These are phyloP conservation scores for Dicrurus megarhynchus DNA, from an alignment of 2,113 vertebrate genomes.

Conservation along the genomic window DNA sequence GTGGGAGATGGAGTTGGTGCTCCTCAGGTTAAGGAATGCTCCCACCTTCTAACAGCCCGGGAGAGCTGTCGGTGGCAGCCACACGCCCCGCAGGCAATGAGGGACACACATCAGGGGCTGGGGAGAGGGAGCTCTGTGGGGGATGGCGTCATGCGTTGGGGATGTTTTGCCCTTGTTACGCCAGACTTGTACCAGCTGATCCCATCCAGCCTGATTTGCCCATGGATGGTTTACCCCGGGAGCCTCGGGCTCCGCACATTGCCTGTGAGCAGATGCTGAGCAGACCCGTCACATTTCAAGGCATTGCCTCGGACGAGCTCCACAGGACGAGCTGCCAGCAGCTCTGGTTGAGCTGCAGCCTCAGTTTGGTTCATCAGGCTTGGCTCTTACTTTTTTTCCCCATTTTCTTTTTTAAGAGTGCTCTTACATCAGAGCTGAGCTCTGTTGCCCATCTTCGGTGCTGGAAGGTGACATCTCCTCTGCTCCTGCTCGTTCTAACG, in stretches of 20 bases:
- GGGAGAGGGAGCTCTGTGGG: background rate
- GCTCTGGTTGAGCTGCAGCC: background rate
- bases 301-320: rapidly evolving
- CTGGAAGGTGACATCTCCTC: background rate
- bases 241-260: rapidly evolving
- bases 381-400: background rate
- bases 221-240: background rate
- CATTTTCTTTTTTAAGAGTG: background rate
- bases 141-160: rapidly evolving
- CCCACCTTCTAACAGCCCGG: background rate
- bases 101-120: background rate
- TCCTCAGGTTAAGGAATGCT: background rate
- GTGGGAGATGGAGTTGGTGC: background rate
- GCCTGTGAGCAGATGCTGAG: background rate
- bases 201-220: background rate
- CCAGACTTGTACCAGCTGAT: background rate
- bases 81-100: rapidly evolving
- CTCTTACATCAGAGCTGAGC: background rate
- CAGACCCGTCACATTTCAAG: rapidly evolving
- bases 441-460: background rate
- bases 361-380: background rate
- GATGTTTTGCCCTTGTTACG: background rate
- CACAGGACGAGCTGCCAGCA: background rate
- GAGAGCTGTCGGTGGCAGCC: background rate
- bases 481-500: background rate